These are phyloP conservation scores for Hyles vespertilio DNA, from an alignment of 1,140 invertebrate genomes.

Conservation along the genomic window DNA sequence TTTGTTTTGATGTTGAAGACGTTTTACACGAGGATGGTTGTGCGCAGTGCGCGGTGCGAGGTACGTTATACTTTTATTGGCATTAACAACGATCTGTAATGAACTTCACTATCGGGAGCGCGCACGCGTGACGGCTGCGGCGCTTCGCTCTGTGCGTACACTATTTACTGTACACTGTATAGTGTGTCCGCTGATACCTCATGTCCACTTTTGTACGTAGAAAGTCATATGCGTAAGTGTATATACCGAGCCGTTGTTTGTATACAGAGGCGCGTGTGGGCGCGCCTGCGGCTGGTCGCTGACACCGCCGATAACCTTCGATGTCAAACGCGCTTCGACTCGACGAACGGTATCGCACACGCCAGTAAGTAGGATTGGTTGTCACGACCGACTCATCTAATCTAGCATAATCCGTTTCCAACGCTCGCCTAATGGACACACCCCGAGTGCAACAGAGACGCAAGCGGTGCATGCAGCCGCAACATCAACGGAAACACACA, in stretches of 20 bases:
- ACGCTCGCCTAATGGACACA: not conserved
- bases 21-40: not conserved
- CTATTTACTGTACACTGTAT: not conserved
- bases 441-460: not conserved
- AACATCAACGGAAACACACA: not conserved
- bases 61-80: conserved; percentile 19
- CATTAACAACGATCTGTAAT: conserved; percentile 32
- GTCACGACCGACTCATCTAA: not conserved
- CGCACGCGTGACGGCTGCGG: conserved; percentile 28
- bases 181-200: conserved; percentile 3
- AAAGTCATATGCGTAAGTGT: conserved; percentile 24
- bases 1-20: conserved; percentile 1
- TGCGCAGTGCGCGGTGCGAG: not conserved
- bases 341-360: conserved; percentile 44
- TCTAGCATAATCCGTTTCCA: not conserved
- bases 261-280: conserved; percentile 65
- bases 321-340: conserved; percentile 53
- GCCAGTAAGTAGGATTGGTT: conserved; percentile 17
- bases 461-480: not conserved
- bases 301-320: conserved; percentile 71
- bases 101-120: conserved; percentile 36
- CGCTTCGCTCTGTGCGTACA: conserved; percentile 8
- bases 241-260: conserved; percentile 50
- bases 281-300: conserved; percentile 61
- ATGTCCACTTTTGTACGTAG: conserved; percentile 8